Base-by-base conservation (phyloP, 2,113 vertebrate species). In the Grammomys dolichurus region DNA sequence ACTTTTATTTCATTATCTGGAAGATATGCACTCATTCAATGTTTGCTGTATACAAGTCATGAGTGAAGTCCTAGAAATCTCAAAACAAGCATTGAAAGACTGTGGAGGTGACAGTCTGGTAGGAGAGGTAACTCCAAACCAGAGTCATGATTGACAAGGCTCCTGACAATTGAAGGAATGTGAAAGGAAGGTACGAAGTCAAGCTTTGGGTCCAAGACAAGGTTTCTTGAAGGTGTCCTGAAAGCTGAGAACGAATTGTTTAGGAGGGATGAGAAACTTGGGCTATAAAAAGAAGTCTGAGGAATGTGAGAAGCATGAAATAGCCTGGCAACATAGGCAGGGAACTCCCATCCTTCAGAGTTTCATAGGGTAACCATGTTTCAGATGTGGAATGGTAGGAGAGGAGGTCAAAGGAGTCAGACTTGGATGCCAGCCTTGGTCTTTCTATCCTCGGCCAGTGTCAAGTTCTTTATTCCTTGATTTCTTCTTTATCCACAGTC, bases 291-390 rank as follows among this genome's bases (percentile, higher is more conserved):
- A 67, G 51, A 85, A 93, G 16, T 36, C 46, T 87, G 48, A 89
- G 65, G 91, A 97, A 85, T 75, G 33, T 84, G 40, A 95, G 60
- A 91, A 40, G 54, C 43, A 14, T 87, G 20, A 96, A 95, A 76
- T 31, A 24, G 19, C n/a, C 5, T 46, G 20, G 76, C 28, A 4
- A 88, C 11, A 56, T 60, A 6, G 70, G 46, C 36, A 87, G 33
- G 63, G 40, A 65, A 81, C 51, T 75, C 43, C 40, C 36, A 84
- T 76, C 73, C 73, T 89, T 87, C 63, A 85, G 40, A 87, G 58
- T 75, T 91, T 36, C 69, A 26, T 10, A 95, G 33, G 33, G 43
- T 86, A 73, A 88, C 40, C 40, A 40, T 76, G 5, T 86, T 93
- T 77, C 11, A 85, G 46, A 13, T 24, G 13, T 63, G 85, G 58